A percentile compares a stretch with the other conserved stretches of the same genome.
phyloP scores from a whole-genome alignment of 2,113 vertebrate genomes.

The Cyanistes caeruleus region DNA sequence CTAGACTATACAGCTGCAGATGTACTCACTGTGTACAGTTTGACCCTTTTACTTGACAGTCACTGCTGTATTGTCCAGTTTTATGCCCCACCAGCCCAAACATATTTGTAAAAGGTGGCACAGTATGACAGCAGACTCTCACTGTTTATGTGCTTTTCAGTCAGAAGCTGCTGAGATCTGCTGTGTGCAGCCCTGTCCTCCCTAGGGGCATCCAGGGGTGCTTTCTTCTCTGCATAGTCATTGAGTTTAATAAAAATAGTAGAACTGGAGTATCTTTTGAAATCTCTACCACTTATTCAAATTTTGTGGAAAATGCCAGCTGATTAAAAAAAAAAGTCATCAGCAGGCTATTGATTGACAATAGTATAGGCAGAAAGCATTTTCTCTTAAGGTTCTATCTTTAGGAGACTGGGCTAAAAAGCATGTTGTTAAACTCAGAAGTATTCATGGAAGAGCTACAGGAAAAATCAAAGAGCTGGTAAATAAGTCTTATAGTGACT shows the following conservation, averaged over 20 bases:
- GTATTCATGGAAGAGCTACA: not conserved
- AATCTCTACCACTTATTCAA: not conserved
- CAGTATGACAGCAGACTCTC: fast-evolving
- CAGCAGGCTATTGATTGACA: not conserved
- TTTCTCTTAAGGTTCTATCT: not conserved
- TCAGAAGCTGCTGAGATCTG: not conserved
- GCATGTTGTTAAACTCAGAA: not conserved
- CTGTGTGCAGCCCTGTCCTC: not conserved
- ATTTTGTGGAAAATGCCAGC: not conserved
- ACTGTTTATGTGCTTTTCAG: not conserved
- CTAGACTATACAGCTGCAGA: not conserved
- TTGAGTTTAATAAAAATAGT: not conserved
- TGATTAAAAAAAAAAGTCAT: fast-evolving
- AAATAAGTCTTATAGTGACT: not conserved
- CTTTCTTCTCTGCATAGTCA: not conserved
- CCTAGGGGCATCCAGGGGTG: not conserved
- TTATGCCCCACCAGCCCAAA: not conserved
- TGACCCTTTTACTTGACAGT: not conserved
- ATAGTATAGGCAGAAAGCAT: not conserved
- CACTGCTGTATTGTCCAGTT: not conserved
- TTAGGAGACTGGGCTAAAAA: not conserved
- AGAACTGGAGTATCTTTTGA: not conserved
- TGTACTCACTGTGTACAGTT: not conserved
- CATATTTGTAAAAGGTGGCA: not conserved
- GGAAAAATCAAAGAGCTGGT: not conserved